phyloP scores from a whole-genome alignment of 2,113 vertebrate species.

The Antechinus flavipes region DNA sequence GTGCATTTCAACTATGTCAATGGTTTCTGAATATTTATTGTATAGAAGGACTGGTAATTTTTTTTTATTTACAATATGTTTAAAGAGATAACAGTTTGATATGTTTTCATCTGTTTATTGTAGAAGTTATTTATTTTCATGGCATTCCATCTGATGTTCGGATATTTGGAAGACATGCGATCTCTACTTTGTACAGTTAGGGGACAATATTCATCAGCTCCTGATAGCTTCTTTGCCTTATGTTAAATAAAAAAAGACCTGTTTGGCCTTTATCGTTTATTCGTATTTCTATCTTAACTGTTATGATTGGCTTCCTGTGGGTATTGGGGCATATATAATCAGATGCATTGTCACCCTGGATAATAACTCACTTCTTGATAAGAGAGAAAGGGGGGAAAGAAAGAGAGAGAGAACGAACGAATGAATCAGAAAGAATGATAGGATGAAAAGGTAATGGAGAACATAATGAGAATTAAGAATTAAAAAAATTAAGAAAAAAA shows the following conservation, averaged over 20 bases:
- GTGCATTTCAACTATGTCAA: constrained; percentile 93
- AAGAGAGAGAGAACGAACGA: background rate
- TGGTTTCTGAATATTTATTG: constrained; percentile 94
- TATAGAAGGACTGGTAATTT: constrained; percentile 92
- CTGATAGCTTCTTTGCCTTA: constrained; percentile 87
- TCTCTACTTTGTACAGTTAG: constrained; percentile 91
- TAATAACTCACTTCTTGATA: constrained; percentile 79
- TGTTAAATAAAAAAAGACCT: constrained; percentile 86
- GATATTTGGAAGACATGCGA: constrained; percentile 91
- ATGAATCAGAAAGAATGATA: no score
- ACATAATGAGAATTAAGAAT: background rate
- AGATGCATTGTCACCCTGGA: constrained; percentile 65
- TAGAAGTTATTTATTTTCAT: constrained; percentile 93
- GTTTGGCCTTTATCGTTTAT: constrained; percentile 79
- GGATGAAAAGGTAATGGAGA: background rate
- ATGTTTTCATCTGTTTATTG: constrained; percentile 92
- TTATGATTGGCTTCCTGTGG: constrained; percentile 82
- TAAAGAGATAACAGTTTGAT: constrained; percentile 91
- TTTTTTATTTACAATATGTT: constrained; percentile 91
- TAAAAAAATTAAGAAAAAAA: background rate
- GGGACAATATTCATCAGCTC: constrained; percentile 89
- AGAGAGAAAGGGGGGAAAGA: constrained; percentile 35
- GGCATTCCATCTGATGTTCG: constrained; percentile 90
- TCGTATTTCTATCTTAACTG: constrained; percentile 81
- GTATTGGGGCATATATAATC: constrained; percentile 74